Base-by-base conservation (phyloP, 2,888 invertebrate genomes). In the Gnatocerus cornutus region DNA sequence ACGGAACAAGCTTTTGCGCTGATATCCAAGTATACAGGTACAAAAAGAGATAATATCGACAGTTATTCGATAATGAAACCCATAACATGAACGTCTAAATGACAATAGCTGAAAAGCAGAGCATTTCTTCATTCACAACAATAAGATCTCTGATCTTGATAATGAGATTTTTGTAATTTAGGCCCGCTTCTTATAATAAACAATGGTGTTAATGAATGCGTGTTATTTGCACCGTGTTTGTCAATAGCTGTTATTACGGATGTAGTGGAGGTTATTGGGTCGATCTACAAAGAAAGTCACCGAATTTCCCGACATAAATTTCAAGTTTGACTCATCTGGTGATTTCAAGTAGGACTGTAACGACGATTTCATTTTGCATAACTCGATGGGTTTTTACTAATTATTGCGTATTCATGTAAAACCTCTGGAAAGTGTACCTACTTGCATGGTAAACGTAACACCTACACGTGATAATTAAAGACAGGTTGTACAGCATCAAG, bases 211-310 rank as follows among this genome's bases (percentile, higher is more conserved):
- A 37, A 37, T 37, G 9, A n/a, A 37, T n/a, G 37, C 37, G n/a
- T 37, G n/a, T n/a, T n/a, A n/a, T n/a, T n/a, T 37, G n/a, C 37
- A 37, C 37, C 37, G 8, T 37, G 37, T 37, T 37, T 43, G 13
- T 13, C 13, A 12, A 12, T 43, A 12, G 43, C 43, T 43, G 14
- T 12, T 13, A 16, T 46, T 46, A 46, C 46, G 46, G 46, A 46
- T 46, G 16, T 46, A 13, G 46, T 6, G 16, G 46, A 46, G 46
- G 46, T 46, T 46, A 46, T 46, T 46, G 16, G 46, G 46, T 46
- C 46, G 21, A 21, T 21, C 21, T 43, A 43, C 16, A 16, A 46
- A 46, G 46, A 46, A 46, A 46, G 46, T 46, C 9, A 16, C 16
- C 21, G 9, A 46, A 46, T 46, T 46, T 46, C 21, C 21, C 46